phyloP scores from a whole-genome alignment of 2,113 vertebrate species.

The Aplodontia rufa region DNA sequence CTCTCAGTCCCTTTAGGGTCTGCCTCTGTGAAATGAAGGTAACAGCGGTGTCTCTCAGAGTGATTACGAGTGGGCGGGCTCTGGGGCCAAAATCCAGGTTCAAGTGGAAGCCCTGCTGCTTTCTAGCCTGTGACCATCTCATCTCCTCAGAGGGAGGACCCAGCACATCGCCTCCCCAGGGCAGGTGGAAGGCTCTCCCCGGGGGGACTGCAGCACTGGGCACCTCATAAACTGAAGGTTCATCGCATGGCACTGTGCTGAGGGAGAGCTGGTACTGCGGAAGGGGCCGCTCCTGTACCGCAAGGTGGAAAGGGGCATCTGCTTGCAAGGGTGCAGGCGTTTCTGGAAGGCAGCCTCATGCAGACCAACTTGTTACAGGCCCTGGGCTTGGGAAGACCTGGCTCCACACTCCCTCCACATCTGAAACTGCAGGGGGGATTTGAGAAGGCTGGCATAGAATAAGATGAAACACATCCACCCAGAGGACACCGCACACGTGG shows the following conservation, averaged over 20 bases:
- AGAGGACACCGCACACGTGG: not conserved
- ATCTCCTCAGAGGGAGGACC: not conserved
- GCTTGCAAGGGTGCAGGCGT: not conserved
- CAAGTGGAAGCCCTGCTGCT: not conserved
- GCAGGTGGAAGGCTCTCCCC: too few species aligned
- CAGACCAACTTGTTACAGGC: accelerated
- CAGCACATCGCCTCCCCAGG: not conserved
- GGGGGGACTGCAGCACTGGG: too few species aligned
- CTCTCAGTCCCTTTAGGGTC: not conserved
- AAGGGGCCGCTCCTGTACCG: not conserved
- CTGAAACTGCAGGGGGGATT: not conserved
- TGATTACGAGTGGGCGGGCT: not conserved
- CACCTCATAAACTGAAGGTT: not conserved
- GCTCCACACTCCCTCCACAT: not conserved
- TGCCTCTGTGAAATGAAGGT: not conserved
- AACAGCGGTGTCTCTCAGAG: too few species aligned
- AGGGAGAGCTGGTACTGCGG: too few species aligned
- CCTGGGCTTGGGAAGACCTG: not conserved
- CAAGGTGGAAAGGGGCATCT: not conserved
- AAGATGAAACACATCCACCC: not conserved
- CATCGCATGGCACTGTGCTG: too few species aligned
- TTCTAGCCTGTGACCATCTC: not conserved
- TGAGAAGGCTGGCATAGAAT: not conserved
- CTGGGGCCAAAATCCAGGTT: not conserved
- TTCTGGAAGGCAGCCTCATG: not conserved